Conservation (phyloP, 37 sponge, comb jelly and placozoan species). For the Cliona cf. orientalis region DNA sequence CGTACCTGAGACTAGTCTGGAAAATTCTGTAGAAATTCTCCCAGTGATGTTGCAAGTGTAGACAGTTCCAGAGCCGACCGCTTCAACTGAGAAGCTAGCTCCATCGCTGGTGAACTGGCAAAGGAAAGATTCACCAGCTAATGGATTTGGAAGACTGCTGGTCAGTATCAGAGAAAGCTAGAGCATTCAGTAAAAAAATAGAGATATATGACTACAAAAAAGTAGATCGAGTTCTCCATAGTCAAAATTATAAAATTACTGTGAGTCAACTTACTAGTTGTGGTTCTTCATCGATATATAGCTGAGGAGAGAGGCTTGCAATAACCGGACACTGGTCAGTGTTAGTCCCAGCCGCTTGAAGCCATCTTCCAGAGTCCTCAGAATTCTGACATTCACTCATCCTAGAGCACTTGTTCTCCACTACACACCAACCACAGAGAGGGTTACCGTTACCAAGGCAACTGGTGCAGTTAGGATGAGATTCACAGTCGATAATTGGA, state of each 20-base stretch:
- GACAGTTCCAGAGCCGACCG: constrained; percentile 4
- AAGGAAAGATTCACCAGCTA: constrained; percentile 22
- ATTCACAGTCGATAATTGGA: constrained; percentile 58
- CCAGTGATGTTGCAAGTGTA: constrained; percentile 36
- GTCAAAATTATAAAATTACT: no score
- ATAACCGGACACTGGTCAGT: constrained; percentile 11
- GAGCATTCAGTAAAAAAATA: background rate
- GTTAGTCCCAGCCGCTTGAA: background rate
- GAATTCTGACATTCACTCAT: constrained; percentile 69
- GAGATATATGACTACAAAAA: background rate
- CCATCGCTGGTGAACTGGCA: constrained; percentile 25
- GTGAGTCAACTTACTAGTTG: constrained; percentile 1
- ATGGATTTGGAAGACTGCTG: constrained; percentile 35
- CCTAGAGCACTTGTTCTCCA: constrained; percentile 89
- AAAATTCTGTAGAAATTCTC: background rate
- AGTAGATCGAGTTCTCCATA: no score
- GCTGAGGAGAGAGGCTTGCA: constrained; percentile 24
- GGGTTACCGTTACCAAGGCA: constrained; percentile 59
- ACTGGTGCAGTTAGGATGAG: constrained; percentile 32
- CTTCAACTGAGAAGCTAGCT: constrained; percentile 16
- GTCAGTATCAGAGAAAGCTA: no score
- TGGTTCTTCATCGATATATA: constrained; percentile 15
- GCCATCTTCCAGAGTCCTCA: constrained; percentile 41
- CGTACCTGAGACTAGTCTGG: background rate
- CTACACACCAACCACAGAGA: constrained; percentile 91